Percentiles rank a stretch among this genome's conserved stretches.
phyloP scores from a whole-genome alignment of 2,113 vertebrate genomes.

The Willisornis vidua region DNA sequence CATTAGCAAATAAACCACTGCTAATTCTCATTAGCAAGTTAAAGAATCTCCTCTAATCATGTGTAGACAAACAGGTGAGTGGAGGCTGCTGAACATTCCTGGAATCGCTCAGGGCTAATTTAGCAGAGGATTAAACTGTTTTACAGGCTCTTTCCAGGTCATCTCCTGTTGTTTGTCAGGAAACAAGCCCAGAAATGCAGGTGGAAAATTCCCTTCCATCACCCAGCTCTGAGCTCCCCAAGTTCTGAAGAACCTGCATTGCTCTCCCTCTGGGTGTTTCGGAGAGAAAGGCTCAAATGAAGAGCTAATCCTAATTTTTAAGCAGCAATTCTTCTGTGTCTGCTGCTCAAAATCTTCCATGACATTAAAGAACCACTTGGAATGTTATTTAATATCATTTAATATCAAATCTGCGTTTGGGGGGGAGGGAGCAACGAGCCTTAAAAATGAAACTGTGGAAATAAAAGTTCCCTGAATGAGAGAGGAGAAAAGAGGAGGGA shows the following conservation, averaged over 20 bases:
- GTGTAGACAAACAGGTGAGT: neutral
- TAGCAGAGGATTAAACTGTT: neutral
- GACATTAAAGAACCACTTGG: neutral
- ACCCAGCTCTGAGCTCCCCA: neutral
- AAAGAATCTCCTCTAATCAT: conserved; percentile 1
- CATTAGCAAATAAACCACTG: neutral
- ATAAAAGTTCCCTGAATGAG: neutral
- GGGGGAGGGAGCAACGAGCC: neutral
- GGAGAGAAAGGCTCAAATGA: neutral
- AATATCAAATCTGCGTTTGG: neutral
- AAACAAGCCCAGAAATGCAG: neutral
- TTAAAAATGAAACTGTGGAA: neutral
- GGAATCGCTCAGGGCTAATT: conserved; percentile 19
- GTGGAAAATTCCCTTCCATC: neutral
- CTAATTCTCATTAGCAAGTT: neutral
- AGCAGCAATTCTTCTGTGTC: neutral
- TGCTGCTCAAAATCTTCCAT: neutral
- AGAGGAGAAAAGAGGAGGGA: neutral
- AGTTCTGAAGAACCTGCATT: neutral
- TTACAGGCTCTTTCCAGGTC: neutral
- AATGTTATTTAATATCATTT: neutral
- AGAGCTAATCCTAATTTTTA: neutral
- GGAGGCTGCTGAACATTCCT: neutral
- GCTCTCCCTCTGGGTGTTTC: neutral
- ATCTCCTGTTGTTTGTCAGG: neutral